Evolutionary conservation across 2,888 invertebrate genomes (phyloP), one percentile per base, ranked within the genome.

Genomic region (Mechanitis messenoides): DNA sequence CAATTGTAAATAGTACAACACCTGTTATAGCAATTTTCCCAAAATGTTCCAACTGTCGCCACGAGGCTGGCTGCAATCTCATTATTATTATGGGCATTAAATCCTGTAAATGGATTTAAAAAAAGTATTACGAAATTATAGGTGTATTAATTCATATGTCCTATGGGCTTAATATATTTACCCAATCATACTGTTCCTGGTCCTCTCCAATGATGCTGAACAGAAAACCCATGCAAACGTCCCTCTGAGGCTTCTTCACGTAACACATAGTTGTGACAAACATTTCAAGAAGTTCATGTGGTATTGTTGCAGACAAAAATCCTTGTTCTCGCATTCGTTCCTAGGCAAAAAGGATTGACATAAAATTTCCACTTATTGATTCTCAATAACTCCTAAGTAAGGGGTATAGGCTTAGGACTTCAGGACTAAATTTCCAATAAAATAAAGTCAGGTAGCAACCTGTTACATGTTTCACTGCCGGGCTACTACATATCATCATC

Each of bases 201-300:
- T 91, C 89, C 57, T 89, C 87, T 0, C 91, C 91, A 2, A 87
- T 79, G 2, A 87, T 2, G 1, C 76, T 66, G 69, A 76, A 84
- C 0, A 82, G 33, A 0, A 85, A 0, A 31, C 76, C 72, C 61
- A 79, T 77, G 71, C 91, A 90, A 47, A 89, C 56, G 65, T 90
- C 86, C 3, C 72, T 69, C 7, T 76, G 65, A 0, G 79, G 78
- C 2, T 73, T 66, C 20, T 68, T 72, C 28, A 73, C 69, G n/a
- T 73, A 74, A 71, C 89, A 90, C 3, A 87, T 33, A 46, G 66
- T 79, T 3, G 69, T 68, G 0, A 80, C 66, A 3, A 87, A 7
- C 28, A 72, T 68, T 2, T 81, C 78, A 20, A 79, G 55, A 0
- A 84, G 0, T 6, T 75, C 68, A 0, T 77, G 75, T 1, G 68